Base-by-base conservation (phyloP, 1,140 invertebrate genomes). In the Dendrolimus kikuchii region DNA sequence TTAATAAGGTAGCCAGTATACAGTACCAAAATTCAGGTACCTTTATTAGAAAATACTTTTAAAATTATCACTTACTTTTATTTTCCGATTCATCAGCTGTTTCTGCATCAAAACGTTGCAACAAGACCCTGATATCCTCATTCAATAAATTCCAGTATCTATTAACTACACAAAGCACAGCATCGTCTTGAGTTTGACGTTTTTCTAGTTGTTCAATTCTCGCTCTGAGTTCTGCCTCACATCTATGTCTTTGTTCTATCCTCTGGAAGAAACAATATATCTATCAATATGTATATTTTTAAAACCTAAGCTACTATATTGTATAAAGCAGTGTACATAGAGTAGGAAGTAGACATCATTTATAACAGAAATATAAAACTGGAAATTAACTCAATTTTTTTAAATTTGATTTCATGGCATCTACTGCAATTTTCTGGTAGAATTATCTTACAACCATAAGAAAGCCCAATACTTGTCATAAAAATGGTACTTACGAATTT, bases 71-170 rank as follows among this genome's bases (percentile, higher is more conserved):
- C 74, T 89, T 90, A 96, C 94, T 97, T 90, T 94, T 95, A 78
- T 95, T 97, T 88, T 98, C 96, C 36, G 94, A 94, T 87, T 99
- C 97, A 90, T 98, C 97, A 38, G 96, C 95, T 42, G 96, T 98
- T 87, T 99, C 97, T 7, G 97, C 96, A 91, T 99, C 98, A 90
- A 99, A 99, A 69, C 98, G 89, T 81, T 99, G 97, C 55, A 99
- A 86, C 37, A 99, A 80, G 39, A 99, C 93, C 65, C 98, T 88
- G 60, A 99, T 96, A 86, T 99, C 98, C 90, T 99, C 98, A 90
- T 99, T 98, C 7, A 98, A 88, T 77, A 97, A 94, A 89, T 97
- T 99, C 98, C 98, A 99, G 85, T 99, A 99, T 58, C 98, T 90
- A 89, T 99, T 99, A 6, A 99, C 96, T 56, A 99, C 97, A 89